phyloP scores from a whole-genome alignment of 2,113 vertebrate species.

The Entomyzon cyanotis region DNA sequence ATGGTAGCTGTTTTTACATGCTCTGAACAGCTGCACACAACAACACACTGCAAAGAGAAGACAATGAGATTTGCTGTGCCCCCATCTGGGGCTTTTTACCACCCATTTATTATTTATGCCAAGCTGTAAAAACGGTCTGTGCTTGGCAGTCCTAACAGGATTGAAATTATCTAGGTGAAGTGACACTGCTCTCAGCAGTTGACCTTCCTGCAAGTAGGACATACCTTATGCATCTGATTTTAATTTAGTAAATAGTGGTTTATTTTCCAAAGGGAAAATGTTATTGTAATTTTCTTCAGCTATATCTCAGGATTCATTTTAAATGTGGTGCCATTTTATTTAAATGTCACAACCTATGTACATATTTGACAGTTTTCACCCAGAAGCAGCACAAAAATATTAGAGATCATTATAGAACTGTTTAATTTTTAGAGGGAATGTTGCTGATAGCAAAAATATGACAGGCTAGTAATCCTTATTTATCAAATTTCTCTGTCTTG shows the following conservation, averaged over 20 bases:
- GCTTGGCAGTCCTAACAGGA: neutral
- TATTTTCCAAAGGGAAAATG: neutral
- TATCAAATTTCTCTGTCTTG: neutral
- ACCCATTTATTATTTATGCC: constrained; percentile 11
- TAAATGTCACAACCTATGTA: neutral
- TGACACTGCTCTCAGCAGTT: neutral
- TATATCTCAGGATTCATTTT: neutral
- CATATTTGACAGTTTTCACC: neutral
- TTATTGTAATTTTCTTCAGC: neutral
- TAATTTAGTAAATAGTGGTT: neutral
- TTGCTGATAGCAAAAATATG: neutral
- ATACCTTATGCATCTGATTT: neutral
- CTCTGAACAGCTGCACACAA: constrained; percentile 11
- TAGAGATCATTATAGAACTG: neutral
- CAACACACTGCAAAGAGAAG: neutral
- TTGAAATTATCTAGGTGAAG: neutral
- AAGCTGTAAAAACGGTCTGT: neutral
- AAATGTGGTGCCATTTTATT: neutral
- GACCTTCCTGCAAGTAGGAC: neutral
- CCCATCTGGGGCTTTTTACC: neutral
- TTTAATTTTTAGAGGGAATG: neutral
- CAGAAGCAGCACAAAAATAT: neutral
- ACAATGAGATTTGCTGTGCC: neutral
- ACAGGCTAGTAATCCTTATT: neutral
- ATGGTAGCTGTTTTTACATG: neutral